phyloP scores from a whole-genome alignment of 2,888 invertebrate genomes.

The Cosmia pyralina region DNA sequence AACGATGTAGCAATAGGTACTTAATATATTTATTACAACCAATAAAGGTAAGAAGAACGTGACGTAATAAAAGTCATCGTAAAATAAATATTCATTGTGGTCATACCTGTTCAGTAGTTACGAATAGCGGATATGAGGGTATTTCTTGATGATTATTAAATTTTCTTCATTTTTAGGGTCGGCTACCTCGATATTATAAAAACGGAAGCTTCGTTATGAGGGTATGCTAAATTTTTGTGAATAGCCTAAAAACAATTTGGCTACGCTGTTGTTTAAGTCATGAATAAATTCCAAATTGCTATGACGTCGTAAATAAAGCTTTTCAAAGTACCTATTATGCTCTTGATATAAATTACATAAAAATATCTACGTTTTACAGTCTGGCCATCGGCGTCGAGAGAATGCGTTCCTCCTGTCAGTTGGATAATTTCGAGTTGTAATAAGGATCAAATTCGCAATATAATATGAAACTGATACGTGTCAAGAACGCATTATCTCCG shows the following conservation, averaged over 20 bases:
- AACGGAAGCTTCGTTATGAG: conserved; percentile 60
- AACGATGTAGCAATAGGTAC: conserved; percentile 15
- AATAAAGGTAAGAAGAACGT: conserved; percentile 51
- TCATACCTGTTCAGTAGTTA: conserved; percentile 51
- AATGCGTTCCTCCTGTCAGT: no score
- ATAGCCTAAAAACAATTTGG: conserved; percentile 55
- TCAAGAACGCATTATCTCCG: no score
- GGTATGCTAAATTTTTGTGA: conserved; percentile 57
- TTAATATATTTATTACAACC: conserved; percentile 54
- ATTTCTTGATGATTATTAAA: conserved; percentile 64
- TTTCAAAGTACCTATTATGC: background rate
- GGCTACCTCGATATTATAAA: conserved; percentile 52
- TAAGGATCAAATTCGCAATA: no score
- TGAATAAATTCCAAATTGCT: conserved; percentile 54
- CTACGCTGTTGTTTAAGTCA: conserved; percentile 46
- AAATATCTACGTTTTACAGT: background rate
- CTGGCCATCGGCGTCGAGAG: no score
- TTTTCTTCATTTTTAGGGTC: conserved; percentile 62
- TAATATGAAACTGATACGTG: no score
- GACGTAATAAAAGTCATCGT: conserved; percentile 55
- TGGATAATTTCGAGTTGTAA: no score
- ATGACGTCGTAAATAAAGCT: conserved; percentile 35
- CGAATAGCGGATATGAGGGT: conserved; percentile 43
- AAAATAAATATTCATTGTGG: conserved; percentile 63
- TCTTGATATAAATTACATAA: background rate